These are phyloP conservation scores for Tursiops truncatus DNA, from an alignment of 2,113 vertebrate species.

Conservation along the genomic window DNA sequence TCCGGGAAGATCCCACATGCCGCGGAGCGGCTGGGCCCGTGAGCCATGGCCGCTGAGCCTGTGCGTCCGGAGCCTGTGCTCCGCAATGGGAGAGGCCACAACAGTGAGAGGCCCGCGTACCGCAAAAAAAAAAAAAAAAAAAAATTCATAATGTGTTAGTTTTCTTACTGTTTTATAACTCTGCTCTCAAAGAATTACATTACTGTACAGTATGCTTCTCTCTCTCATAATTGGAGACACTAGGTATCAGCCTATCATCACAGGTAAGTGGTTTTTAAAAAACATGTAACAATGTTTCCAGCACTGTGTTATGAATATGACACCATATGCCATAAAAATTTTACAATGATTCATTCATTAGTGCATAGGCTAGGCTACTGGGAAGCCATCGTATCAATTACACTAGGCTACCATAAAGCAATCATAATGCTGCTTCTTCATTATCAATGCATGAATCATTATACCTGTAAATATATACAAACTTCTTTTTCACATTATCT, in stretches of 20 bases:
- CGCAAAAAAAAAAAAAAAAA: too few relatives aligned
- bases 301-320: not conserved
- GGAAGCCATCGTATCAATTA: not conserved
- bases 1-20: too few relatives aligned
- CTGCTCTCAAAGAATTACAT: not conserved
- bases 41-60: too few relatives aligned
- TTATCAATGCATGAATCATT: not conserved
- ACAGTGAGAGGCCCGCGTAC: too few relatives aligned
- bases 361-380: not conserved
- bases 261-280: not conserved
- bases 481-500: not conserved
- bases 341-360: not conserved
- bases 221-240: not conserved
- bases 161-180: not conserved
- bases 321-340: not conserved
- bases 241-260: not conserved
- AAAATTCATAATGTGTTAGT: not conserved
- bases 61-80: too few relatives aligned
- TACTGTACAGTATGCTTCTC: not conserved
- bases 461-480: not conserved
- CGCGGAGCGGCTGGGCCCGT: too few relatives aligned
- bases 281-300: not conserved
- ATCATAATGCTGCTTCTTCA: not conserved
- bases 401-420: not conserved
- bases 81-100: too few relatives aligned